phyloP scores from a whole-genome alignment of 2,888 invertebrate species.

The Hesperia comma region DNA sequence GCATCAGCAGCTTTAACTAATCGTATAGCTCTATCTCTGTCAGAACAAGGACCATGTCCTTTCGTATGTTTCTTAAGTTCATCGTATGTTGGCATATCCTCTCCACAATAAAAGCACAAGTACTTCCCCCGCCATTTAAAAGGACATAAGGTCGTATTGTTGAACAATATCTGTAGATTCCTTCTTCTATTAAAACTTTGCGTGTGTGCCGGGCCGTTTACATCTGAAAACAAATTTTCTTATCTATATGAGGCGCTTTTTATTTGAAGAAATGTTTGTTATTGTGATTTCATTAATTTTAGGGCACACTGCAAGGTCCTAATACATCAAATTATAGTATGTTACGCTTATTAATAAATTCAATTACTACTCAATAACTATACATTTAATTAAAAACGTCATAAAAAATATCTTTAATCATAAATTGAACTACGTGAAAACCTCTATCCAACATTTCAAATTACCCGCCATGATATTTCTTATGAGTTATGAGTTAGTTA shows the following conservation, averaged over 20 bases:
- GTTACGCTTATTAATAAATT: not conserved
- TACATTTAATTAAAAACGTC: too few relatives aligned
- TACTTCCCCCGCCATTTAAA: conserved; percentile 74
- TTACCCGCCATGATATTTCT: too few relatives aligned
- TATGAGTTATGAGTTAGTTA: not conserved
- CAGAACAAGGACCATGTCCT: conserved; percentile 59
- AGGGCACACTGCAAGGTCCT: not conserved
- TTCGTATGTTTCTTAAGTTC: conserved; percentile 61
- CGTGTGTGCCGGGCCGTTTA: conserved; percentile 55
- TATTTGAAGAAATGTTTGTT: not conserved
- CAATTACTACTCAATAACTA: too few relatives aligned
- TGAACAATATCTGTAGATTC: conserved; percentile 70
- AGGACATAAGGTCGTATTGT: conserved; percentile 71
- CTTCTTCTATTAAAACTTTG: conserved; percentile 53
- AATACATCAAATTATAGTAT: conserved; percentile 4
- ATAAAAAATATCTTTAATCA: too few relatives aligned
- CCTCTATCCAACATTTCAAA: too few relatives aligned
- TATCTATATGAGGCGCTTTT: conserved; percentile 34
- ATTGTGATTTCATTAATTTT: not conserved
- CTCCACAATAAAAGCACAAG: conserved; percentile 71
- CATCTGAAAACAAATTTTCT: conserved; percentile 75
- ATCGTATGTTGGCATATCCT: conserved; percentile 52
- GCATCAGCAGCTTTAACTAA: conserved; percentile 60
- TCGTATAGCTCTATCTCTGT: conserved; percentile 58
- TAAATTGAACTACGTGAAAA: too few relatives aligned